These are phyloP conservation scores for Barypeithes pellucidus DNA, from an alignment of 2,888 invertebrate species.

Conservation along the genomic window DNA sequence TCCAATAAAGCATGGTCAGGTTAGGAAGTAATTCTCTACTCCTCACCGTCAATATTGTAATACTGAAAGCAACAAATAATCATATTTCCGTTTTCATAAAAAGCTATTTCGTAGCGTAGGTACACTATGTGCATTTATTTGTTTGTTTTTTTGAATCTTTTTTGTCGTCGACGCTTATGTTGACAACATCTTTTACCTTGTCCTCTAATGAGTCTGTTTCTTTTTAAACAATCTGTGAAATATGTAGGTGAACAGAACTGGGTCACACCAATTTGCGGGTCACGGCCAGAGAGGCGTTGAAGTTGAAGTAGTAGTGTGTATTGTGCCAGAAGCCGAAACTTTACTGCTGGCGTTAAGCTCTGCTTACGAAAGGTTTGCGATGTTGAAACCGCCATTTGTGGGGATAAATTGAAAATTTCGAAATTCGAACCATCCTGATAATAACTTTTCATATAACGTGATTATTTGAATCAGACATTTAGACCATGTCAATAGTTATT, in stretches of 20 bases:
- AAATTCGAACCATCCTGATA: no score
- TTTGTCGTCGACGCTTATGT: conserved; percentile 7
- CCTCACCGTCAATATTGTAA: no score
- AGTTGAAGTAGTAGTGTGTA: neutral
- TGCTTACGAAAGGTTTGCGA: neutral
- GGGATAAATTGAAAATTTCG: neutral
- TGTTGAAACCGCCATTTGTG: neutral
- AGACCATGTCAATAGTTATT: no score
- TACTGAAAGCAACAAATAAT: no score
- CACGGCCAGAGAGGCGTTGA: conserved; percentile 49
- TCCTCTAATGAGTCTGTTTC: conserved; percentile 37
- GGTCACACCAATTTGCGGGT: conserved; percentile 55
- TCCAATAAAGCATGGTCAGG: no score
- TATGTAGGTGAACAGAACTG: conserved; percentile 54
- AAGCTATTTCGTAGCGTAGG: no score
- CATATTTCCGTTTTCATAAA: no score
- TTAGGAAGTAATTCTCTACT: no score
- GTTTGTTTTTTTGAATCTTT: conserved; percentile 21
- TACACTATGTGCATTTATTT: neutral
- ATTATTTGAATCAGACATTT: no score
- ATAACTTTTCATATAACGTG: no score
- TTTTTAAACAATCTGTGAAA: conserved; percentile 48
- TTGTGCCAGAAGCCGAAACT: neutral
- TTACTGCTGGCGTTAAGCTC: neutral
- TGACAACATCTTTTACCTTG: conserved; percentile 38